Evolutionary conservation across 92 coral and sea anemone species (phyloP), one percentile per base, ranked within the genome.

Genomic region (Chrysogorgia sp.): DNA sequence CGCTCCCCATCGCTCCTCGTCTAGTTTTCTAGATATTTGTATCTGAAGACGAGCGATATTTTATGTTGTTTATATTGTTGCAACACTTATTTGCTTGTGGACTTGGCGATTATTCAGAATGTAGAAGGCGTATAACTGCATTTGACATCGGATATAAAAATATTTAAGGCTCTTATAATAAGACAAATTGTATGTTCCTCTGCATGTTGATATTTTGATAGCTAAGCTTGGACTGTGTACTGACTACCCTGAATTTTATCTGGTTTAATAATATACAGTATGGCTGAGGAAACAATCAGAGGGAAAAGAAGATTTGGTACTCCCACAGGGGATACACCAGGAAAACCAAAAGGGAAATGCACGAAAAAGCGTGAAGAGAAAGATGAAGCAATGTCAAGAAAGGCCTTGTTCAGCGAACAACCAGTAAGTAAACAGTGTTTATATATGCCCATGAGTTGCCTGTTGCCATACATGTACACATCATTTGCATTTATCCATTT

Each of bases 271-370:
- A n/a, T n/a, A n/a, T n/a, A n/a, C n/a, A n/a, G n/a, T n/a, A n/a
- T n/a, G n/a, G n/a, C n/a, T n/a, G n/a, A n/a, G n/a, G n/a, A n/a
- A n/a, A n/a, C n/a, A n/a, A n/a, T n/a, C n/a, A n/a, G 55, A 15
- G 24, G 55, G 26, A 66, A 66, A 53, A 35, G 74, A 66, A 25
- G 55, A 2, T 32, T 29, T 66, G 41, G 52, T 41, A 9, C 25
- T 1, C 74, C 74, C 1, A 66, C 55, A 20, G 74, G 74, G 9
- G n/a, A 66, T 34, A 66, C 74, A 17, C 74, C 74, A 10, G 74
- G 74, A 66, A 66, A 66, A 20, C 74, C 74, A 5, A 8, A 41
- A 1, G 6, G 37, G 26, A 66, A 66, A 25, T 34, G 24, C 4
- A 4, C 0, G 6, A 17, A 53, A 20, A 7, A 3, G 33, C n/a